phyloP scores from a whole-genome alignment of 2,888 invertebrate genomes.

The Oasisia sp. region DNA sequence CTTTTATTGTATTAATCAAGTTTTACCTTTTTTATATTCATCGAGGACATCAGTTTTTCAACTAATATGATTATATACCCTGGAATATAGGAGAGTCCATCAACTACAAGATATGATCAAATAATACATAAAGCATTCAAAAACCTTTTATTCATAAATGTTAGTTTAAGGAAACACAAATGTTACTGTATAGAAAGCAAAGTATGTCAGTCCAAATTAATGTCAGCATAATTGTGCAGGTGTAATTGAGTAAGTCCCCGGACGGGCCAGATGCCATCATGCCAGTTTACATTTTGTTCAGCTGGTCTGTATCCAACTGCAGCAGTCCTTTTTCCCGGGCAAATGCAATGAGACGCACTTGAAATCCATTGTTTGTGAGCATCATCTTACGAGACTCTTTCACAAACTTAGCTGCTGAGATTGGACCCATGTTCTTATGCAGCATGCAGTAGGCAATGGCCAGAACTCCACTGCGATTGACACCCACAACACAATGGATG shows the following conservation, averaged over 20 bases:
- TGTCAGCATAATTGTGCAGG: neutral
- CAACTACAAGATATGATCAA: no score
- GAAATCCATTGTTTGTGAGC: constrained; percentile 39
- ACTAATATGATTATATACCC: no score
- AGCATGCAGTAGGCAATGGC: constrained; percentile 41
- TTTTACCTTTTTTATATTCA: no score
- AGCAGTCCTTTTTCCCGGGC: constrained; percentile 32
- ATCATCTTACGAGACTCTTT: constrained; percentile 35
- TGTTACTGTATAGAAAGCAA: neutral
- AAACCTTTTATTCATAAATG: neutral
- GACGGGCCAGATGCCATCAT: no score
- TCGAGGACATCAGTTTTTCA: no score
- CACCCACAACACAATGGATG: constrained; percentile 47
- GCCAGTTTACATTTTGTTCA: neutral
- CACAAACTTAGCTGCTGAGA: constrained; percentile 38
- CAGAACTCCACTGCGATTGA: constrained; percentile 44
- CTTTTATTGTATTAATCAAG: no score
- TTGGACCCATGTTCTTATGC: constrained; percentile 42
- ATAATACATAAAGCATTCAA: neutral
- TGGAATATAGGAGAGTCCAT: no score
- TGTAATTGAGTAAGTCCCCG: neutral
- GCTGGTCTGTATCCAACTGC: constrained; percentile 28
- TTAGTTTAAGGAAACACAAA: neutral
- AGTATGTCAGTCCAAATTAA: neutral
- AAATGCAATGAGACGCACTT: constrained; percentile 32